Conservation (phyloP, 2,113 vertebrate species). For the Excalfactoria chinensis region DNA sequence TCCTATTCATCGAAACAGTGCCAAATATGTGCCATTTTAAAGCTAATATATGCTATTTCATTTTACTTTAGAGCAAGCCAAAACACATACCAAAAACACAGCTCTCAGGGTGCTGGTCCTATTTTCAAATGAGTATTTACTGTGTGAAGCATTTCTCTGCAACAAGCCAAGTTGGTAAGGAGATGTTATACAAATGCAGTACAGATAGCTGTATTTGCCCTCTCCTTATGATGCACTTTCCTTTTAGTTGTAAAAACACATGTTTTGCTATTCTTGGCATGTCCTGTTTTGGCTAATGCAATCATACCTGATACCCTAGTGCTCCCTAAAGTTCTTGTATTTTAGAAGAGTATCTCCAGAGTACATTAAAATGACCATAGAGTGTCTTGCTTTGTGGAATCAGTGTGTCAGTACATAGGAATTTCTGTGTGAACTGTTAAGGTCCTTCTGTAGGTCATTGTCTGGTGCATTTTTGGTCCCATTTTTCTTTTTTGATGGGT, state of each 20-base stretch:
- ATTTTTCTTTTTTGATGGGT: neutral
- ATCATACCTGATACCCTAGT: neutral
- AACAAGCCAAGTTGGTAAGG: neutral
- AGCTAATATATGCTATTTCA: conserved; percentile 59
- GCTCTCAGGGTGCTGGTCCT: conserved; percentile 20
- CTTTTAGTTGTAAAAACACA: neutral
- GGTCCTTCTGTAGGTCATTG: neutral
- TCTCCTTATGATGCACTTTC: neutral
- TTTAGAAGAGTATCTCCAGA: neutral
- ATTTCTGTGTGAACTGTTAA: neutral
- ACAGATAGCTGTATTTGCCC: neutral
- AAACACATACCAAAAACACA: conserved; percentile 43
- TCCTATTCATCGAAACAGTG: conserved; percentile 47
- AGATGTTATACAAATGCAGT: neutral
- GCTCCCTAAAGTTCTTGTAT: neutral
- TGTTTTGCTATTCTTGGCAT: neutral
- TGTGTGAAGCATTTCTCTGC: neutral
- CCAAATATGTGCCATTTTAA: conserved; percentile 66
- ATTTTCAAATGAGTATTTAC: conserved; percentile 24
- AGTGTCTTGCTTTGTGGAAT: neutral
- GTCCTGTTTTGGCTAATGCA: neutral
- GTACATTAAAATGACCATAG: neutral
- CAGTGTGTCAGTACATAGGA: neutral
- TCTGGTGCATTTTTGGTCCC: neutral
- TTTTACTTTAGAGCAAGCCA: conserved; percentile 56